phyloP scores from a whole-genome alignment of 2,888 invertebrate species.

The Tinea pellionella region DNA sequence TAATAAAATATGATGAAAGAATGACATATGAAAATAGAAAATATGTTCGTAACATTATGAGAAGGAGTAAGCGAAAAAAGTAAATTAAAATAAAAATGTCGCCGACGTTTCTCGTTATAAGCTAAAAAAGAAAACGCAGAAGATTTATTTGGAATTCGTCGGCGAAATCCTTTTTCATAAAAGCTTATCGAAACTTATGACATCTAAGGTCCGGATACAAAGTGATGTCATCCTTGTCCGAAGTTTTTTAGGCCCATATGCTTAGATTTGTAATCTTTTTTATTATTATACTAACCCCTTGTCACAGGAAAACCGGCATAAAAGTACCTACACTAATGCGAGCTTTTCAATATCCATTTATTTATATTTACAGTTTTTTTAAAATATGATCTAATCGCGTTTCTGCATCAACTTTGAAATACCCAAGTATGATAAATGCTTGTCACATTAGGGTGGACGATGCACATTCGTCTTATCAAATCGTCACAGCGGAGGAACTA shows the following conservation, averaged over 20 bases:
- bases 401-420: too few species aligned
- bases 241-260: not conserved
- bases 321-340: too few species aligned
- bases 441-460: too few species aligned
- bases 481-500: too few species aligned
- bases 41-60: not conserved
- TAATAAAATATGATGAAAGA: too few species aligned
- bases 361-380: too few species aligned
- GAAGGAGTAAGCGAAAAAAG: not conserved
- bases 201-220: constrained; percentile 10
- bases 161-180: constrained; percentile 9
- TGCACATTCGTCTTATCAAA: too few species aligned
- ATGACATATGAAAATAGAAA: too few species aligned
- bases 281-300: not conserved
- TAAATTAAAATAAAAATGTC: not conserved
- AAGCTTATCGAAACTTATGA: constrained; percentile 10
- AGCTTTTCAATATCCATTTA: too few species aligned
- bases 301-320: not conserved
- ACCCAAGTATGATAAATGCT: too few species aligned
- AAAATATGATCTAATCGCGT: too few species aligned
- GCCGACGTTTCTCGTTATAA: not conserved
- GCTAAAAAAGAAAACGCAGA: not conserved
- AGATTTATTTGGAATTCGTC: constrained; percentile 5
- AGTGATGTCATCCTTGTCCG: constrained; percentile 4
- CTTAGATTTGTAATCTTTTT: not conserved